A percentile compares a stretch with the other conserved stretches of the same genome.
Evolutionary conservation across 2,888 invertebrate species (phyloP).

Genomic region (Periphyllus acericola): DNA sequence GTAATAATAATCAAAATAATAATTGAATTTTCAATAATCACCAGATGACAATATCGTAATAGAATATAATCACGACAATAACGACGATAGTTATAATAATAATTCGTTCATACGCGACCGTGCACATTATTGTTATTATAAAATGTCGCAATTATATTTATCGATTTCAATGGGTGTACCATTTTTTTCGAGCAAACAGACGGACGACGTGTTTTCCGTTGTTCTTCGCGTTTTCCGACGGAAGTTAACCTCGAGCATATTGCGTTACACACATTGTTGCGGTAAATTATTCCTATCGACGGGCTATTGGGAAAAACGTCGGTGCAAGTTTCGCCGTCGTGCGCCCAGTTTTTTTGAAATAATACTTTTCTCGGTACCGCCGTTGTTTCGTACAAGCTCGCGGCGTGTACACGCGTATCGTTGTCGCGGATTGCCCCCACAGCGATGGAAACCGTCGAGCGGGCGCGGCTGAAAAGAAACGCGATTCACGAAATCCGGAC

Average conservation of each 20-base stretch:
- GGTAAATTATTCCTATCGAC: background rate
- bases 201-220: background rate
- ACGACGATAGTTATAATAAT: background rate
- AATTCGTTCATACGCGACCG: background rate
- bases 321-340: background rate
- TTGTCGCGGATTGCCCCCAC: background rate
- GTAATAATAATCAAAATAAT: background rate
- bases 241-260: background rate
- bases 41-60: background rate
- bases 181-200: background rate
- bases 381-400: background rate
- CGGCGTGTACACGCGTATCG: no score
- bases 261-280: background rate
- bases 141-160: background rate
- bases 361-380: background rate
- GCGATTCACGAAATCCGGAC: slow-evolving; percentile 14
- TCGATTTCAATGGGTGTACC: background rate
- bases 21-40: background rate
- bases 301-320: background rate
- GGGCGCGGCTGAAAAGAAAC: background rate
- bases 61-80: background rate
- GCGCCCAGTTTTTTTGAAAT: background rate
- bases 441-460: background rate
- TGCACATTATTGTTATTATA: background rate
- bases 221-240: background rate